Base-by-base conservation (phyloP, 2,113 vertebrate genomes). In the Malurus melanocephalus region DNA sequence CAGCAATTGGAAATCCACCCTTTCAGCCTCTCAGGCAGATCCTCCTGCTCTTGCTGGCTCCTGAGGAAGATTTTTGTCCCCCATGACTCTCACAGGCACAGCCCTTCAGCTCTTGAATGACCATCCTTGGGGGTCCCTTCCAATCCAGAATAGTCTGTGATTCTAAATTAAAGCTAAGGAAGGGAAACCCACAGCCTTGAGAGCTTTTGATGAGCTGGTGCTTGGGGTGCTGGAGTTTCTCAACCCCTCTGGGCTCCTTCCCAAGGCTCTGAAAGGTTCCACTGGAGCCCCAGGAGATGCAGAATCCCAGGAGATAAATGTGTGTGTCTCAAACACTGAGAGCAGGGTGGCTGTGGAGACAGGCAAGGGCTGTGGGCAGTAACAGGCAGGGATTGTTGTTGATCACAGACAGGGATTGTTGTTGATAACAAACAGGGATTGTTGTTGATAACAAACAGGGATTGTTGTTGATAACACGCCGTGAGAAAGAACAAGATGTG, bases 401-500 rank as follows among this genome's bases (percentile, higher is more conserved):
- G 19, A 10, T n/a, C 2, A 27, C 56, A 75, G 4, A 5, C 23
- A 27, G 42, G 42, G 61, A 18, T n/a, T 65, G 64, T 6, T 35
- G n/a, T 6, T 66, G 64, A 35, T 48, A 9, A 67, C 45, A 46
- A 13, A 42, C 59, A 42, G 18, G 51, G 40, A 21, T 11, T 43
- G 52, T 0, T 74, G 81, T 9, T n/a, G 72, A 15, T 18, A 17
- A 82, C 45, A 46, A 13, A 42, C 59, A 42, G 18, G 51, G 40
- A 21, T 11, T 43, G 52, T 0, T 74, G 81, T 9, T n/a, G 72
- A 15, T 18, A 17, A 82, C 61, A 52, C 1, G 0, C 33, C 0
- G 1, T 69, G 65, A 55, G 56, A 55, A 21, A 55, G 56, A 53
- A 55, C 40, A 28, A 11, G 40, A 20, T 23, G 55, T 10, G 14